Evolutionary conservation across 2,113 vertebrate species (phyloP).

Genomic region (Corythaixoides concolor): DNA sequence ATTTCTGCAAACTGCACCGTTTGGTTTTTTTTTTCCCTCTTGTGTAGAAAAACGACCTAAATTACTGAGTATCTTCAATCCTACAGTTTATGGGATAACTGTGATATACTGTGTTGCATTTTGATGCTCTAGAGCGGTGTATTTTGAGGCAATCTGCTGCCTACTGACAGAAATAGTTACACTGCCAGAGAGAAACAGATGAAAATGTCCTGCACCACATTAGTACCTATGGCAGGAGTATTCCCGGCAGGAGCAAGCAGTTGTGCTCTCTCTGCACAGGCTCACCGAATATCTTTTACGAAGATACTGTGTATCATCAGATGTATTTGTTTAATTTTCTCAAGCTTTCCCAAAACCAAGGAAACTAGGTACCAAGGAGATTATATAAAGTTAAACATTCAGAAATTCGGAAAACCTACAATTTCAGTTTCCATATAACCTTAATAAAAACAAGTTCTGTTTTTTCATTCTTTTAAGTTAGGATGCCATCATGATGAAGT

Average conservation of each 20-base stretch:
- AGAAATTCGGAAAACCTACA: background rate
- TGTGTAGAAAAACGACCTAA: background rate
- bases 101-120: background rate
- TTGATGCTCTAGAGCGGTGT: background rate
- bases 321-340: background rate
- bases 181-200: background rate
- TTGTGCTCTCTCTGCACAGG: background rate
- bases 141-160: background rate
- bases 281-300: background rate
- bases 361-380: background rate
- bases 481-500: background rate
- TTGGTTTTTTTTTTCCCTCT: no score
- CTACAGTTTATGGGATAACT: background rate
- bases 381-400: background rate
- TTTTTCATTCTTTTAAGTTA: background rate
- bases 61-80: background rate
- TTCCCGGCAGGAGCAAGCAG: background rate
- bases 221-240: background rate
- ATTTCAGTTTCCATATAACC: background rate
- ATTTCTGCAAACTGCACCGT: background rate
- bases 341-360: background rate
- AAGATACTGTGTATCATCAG: background rate
- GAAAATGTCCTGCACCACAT: background rate
- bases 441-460: background rate
- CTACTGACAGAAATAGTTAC: background rate